Base-by-base conservation (phyloP, 2,797 vertebrate species). In the Neopelma chrysocephalum region DNA sequence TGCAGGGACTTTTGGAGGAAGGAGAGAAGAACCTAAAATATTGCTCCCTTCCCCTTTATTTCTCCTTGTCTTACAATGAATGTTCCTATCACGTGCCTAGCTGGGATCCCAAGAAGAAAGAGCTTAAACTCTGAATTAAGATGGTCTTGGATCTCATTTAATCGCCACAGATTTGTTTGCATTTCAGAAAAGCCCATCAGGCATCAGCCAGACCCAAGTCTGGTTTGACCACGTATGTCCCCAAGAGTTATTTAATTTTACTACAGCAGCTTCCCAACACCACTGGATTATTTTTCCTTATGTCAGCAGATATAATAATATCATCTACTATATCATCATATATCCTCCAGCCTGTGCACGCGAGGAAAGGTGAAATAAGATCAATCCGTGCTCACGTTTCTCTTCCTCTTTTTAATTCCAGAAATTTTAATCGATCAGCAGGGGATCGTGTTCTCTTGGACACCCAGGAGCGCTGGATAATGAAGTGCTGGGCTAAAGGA, bases 121-220 rank as follows among this genome's bases (percentile, higher is more conserved):
- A 82, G 27, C 32, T 61, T 43, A 32, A 90, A 45, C 13, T 15
- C 48, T 17, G 53, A 31, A 53, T 43, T 48, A 65, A 53, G 65
- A 17, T 18, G 23, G 48, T 54, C 36, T 40, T 38, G 51, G 15
- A 34, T 32, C 38, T 61, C 3, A 2, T 54, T 72, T 51, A 42
- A 34, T 60, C 0, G 0, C 34, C 53, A 50, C 34, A n/a, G 17
- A 25, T 62, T 26, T 18, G 50, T 56, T 0, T 77, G n/a, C 34
- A 12, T 84, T 73, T 81, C 51, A 26, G 65, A 73, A 9, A 51
- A 87, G 77, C 50, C 45, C 54, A 48, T 42, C n/a, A 50, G 38
- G 47, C 45, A 51, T 25, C 73, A 87, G 54, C 31, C 57, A 64
- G 34, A n/a, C 34, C 25, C 70, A 66, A 31, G 32, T 10, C 51